These are phyloP conservation scores for Timandra comae DNA, from an alignment of 2,888 invertebrate genomes.

Conservation along the genomic window DNA sequence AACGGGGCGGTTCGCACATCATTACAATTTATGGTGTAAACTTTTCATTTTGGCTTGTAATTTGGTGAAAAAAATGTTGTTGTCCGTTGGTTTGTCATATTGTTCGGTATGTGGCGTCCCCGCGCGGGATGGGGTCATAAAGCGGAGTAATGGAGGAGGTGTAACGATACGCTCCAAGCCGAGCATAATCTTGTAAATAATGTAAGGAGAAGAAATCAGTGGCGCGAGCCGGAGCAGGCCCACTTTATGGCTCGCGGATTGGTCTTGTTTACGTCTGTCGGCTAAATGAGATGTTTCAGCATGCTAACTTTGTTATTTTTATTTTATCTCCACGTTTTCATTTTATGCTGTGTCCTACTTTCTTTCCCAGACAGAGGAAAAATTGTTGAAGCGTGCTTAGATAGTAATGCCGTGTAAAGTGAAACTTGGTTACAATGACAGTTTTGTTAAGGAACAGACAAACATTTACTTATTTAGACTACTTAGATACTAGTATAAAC, in stretches of 20 bases:
- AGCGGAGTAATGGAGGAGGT: constrained; percentile 53
- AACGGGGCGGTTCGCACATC: constrained; percentile 31
- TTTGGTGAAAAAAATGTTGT: constrained; percentile 31
- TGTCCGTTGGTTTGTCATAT: constrained; percentile 26
- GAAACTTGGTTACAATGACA: no score
- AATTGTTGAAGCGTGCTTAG: no score
- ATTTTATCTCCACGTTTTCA: constrained; percentile 19
- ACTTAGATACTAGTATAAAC: no score
- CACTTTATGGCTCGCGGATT: constrained; percentile 48
- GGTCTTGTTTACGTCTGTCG: constrained; percentile 36
- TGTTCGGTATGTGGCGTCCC: constrained; percentile 30
- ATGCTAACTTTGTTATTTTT: constrained; percentile 15
- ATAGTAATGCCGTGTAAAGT: no score
- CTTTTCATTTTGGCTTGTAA: constrained; percentile 30
- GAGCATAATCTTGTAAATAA: constrained; percentile 64
- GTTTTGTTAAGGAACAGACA: no score
- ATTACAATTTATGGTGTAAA: constrained; percentile 41
- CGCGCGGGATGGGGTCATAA: constrained; percentile 53
- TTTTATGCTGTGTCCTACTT: no score
- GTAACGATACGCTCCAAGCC: constrained; percentile 41
- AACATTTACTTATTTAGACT: no score
- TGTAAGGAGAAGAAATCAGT: constrained; percentile 70
- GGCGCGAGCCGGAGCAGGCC: constrained; percentile 26
- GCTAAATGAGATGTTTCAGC: constrained; percentile 19
- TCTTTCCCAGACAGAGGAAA: no score